A percentile compares a stretch with the other conserved stretches of the same genome.
These are phyloP conservation scores for Gallinago nigripennis DNA, from an alignment of 2,797 vertebrate genomes.

Conservation along the genomic window DNA sequence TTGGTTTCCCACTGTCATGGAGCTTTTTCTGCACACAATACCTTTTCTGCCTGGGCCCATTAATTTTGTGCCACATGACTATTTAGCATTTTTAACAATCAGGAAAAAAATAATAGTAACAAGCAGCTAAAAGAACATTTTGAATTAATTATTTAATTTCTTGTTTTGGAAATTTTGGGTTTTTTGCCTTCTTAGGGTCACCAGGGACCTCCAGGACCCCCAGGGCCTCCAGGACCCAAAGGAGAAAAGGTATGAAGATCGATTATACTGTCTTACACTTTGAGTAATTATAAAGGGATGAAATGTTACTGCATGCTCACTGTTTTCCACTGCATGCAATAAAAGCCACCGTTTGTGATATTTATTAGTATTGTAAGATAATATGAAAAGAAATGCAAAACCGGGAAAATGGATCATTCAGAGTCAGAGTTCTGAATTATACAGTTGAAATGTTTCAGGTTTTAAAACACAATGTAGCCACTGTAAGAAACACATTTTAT, in stretches of 20 bases:
- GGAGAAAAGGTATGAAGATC: constrained; percentile 90
- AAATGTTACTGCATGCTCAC: not conserved
- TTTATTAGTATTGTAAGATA: not conserved
- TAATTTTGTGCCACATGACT: not conserved
- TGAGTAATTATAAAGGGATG: not conserved
- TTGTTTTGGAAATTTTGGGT: constrained; percentile 4
- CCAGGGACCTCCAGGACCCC: constrained; percentile 84
- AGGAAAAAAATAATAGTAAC: not conserved
- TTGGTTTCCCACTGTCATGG: not conserved
- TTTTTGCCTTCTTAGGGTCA: constrained; percentile 83
- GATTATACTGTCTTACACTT: not conserved
- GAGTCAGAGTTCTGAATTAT: not conserved
- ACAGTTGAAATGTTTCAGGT: not conserved
- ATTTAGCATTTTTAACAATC: not conserved
- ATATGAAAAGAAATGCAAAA: not conserved
- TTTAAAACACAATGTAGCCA: not conserved
- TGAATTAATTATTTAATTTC: not conserved
- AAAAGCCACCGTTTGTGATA: not conserved
- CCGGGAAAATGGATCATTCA: not conserved
- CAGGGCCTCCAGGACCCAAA: constrained; percentile 89
- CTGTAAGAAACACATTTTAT: not conserved
- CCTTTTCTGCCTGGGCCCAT: not conserved
- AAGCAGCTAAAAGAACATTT: not conserved
- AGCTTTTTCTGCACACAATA: not conserved
- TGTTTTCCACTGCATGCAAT: not conserved